phyloP scores from a whole-genome alignment of 1,140 invertebrate genomes.

The Zeugodacus cucurbitae region DNA sequence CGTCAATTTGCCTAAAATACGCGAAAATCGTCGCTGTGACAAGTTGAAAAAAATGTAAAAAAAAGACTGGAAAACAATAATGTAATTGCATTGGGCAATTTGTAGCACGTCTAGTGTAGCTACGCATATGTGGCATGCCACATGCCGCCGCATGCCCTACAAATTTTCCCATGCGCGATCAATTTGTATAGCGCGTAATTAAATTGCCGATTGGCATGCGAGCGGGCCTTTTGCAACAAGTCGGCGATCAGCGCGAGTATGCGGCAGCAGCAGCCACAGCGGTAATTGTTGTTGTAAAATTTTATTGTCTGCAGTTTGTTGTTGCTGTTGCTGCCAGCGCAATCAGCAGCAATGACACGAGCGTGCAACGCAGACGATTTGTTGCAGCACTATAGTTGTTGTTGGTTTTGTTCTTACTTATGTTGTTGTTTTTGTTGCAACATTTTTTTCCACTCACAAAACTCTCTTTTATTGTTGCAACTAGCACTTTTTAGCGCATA shows the following conservation, averaged over 20 bases:
- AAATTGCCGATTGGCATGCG: conserved; percentile 33
- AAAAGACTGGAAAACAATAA: neutral
- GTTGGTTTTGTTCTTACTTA: neutral
- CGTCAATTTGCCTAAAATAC: conserved; percentile 26
- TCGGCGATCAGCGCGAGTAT: too few species aligned
- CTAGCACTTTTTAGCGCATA: neutral
- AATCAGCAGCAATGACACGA: conserved; percentile 31
- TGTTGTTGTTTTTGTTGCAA: too few species aligned
- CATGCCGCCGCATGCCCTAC: conserved; percentile 21
- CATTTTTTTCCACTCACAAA: neutral
- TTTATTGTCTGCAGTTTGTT: neutral
- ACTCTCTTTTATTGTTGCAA: neutral
- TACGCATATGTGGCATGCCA: conserved; percentile 28
- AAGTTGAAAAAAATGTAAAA: neutral
- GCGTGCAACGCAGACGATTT: neutral
- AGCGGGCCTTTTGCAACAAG: conserved; percentile 1
- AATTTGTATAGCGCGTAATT: conserved; percentile 35
- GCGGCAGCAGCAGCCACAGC: neutral
- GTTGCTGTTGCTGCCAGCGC: neutral
- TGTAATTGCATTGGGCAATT: conserved; percentile 1
- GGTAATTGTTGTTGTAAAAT: neutral
- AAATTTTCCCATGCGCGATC: conserved; percentile 31
- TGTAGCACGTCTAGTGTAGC: conserved; percentile 37
- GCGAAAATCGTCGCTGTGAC: neutral
- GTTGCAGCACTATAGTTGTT: neutral